A percentile compares a stretch with the other conserved stretches of the same genome.
Conservation (phyloP, 2,888 invertebrate genomes). For the Drosophila setosimentum region DNA sequence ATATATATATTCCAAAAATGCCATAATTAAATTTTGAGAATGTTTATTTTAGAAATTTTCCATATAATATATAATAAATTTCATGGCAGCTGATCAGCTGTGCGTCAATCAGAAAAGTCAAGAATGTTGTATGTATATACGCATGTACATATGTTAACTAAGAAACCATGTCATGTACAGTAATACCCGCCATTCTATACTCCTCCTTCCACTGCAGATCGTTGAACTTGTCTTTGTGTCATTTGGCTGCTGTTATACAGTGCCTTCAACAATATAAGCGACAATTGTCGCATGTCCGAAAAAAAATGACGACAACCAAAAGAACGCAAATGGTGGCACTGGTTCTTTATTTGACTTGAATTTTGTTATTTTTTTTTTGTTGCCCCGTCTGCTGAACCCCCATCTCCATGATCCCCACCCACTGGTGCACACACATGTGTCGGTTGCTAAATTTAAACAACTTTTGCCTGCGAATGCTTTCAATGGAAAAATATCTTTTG, state of each 20-base stretch:
- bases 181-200: background rate
- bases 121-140: background rate
- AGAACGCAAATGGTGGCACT: conserved; percentile 55
- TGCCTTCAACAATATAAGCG: conserved; percentile 32
- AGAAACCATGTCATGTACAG: background rate
- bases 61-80: background rate
- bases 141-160: background rate
- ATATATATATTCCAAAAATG: background rate
- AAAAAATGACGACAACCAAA: conserved; percentile 48
- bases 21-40: background rate
- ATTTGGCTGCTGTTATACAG: conserved; percentile 22
- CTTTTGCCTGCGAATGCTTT: conserved; percentile 68
- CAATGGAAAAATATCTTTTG: conserved; percentile 78
- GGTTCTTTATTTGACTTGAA: conserved; percentile 31
- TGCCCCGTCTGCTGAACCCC: conserved; percentile 10
- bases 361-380: conserved; percentile 1
- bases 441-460: conserved; percentile 75
- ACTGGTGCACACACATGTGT: conserved; percentile 66
- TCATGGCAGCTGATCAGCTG: background rate
- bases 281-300: conserved; percentile 63
- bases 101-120: background rate
- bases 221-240: conserved; percentile 60
- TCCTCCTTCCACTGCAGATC: conserved; percentile 21
- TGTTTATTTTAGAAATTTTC: background rate
- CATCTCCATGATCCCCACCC: conserved; percentile 48